phyloP scores from a whole-genome alignment of 2,797 vertebrate species.

The Oreonectes daqikongensis region DNA sequence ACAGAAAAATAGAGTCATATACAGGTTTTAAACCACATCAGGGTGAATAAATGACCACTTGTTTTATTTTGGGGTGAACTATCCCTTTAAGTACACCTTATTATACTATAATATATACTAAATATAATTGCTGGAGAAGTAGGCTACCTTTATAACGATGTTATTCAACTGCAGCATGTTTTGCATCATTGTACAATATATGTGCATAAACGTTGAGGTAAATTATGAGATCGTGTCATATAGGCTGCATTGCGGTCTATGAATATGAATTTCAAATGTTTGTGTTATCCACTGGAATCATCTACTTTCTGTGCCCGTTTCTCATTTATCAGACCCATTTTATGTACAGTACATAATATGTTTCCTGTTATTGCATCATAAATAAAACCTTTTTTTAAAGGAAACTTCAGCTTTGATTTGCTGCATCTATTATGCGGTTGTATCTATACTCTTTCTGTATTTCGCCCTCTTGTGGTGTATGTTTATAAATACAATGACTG shows the following conservation, averaged over 20 bases:
- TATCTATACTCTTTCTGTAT: not conserved
- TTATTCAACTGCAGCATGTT: no score
- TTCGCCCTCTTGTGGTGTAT: slow-evolving; percentile 51
- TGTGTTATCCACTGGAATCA: not conserved
- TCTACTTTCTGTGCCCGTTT: not conserved
- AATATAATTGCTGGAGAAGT: no score
- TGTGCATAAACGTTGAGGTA: no score
- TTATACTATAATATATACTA: no score
- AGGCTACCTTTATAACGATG: no score
- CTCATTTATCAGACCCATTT: not conserved
- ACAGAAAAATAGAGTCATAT: no score
- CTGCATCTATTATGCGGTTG: not conserved
- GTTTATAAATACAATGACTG: not conserved
- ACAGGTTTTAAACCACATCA: no score
- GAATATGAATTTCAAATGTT: not conserved
- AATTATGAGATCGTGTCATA: no score
- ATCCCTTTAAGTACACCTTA: no score
- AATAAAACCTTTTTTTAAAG: not conserved
- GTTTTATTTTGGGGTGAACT: no score
- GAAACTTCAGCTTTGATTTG: not conserved
- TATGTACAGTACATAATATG: not conserved
- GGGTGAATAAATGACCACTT: no score
- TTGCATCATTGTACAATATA: not conserved
- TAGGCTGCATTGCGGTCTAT: not conserved
- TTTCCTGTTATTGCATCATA: not conserved